A percentile compares a stretch with the other conserved stretches of the same genome.
phyloP scores from a whole-genome alignment of 2,113 vertebrate species.

The Marcusenius ussheri region DNA sequence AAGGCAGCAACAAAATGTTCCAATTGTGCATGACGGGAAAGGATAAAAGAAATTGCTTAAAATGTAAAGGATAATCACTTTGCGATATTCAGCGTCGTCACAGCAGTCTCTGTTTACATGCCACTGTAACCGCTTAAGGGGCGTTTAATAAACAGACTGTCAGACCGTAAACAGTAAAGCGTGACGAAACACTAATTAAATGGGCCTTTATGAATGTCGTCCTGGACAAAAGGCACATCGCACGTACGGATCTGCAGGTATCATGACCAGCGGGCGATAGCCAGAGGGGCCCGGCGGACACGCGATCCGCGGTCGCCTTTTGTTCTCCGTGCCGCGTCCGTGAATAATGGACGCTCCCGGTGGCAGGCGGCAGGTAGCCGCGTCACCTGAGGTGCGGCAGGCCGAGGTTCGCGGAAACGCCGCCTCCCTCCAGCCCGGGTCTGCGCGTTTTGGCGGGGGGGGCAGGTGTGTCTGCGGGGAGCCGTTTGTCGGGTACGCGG shows the following conservation, averaged over 20 bases:
- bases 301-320: neutral
- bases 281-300: neutral
- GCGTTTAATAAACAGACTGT: neutral
- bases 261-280: neutral
- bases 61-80: neutral
- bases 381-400: neutral
- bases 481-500: neutral
- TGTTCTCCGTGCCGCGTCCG: neutral
- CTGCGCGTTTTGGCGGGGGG: no score
- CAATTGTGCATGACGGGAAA: neutral
- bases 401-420: neutral
- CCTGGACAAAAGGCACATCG: neutral
- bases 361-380: neutral
- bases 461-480: neutral
- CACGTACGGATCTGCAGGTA: neutral
- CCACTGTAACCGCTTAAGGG: neutral
- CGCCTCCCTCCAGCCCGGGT: neutral
- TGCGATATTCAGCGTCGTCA: neutral
- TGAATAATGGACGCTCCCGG: neutral
- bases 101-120: neutral
- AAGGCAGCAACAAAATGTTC: neutral
- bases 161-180: neutral
- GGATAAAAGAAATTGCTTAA: neutral
- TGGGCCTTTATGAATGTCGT: neutral
- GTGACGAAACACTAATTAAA: neutral